Evolutionary conservation across 2,797 vertebrate species (phyloP).

Genomic region (Crenuchus spilurus): DNA sequence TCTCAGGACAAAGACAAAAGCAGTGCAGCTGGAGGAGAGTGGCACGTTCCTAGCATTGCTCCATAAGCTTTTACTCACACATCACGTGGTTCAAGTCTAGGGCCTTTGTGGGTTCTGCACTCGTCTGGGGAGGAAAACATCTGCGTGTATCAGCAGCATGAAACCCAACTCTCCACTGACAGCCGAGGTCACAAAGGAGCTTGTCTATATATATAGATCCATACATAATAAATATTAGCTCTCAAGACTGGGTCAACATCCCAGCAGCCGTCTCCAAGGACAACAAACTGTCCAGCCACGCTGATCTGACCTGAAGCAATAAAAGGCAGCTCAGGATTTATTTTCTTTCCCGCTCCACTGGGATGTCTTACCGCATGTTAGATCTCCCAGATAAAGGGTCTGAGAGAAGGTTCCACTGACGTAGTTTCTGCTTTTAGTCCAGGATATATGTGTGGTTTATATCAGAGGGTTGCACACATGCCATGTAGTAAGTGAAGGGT

Average conservation of each 20-base stretch:
- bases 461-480: background rate
- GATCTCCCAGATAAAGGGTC: slow-evolving; percentile 33
- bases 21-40: background rate
- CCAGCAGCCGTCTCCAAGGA: slow-evolving; percentile 59
- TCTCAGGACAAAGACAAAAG: slow-evolving; percentile 24
- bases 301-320: slow-evolving; percentile 52
- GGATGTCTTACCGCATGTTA: slow-evolving; percentile 49
- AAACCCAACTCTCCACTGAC: slow-evolving; percentile 53
- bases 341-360: slow-evolving; percentile 63
- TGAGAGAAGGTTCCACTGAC: slow-evolving; percentile 21
- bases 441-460: background rate
- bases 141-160: slow-evolving; percentile 41
- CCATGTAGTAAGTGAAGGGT: background rate
- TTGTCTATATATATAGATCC: slow-evolving; percentile 58
- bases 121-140: slow-evolving; percentile 25
- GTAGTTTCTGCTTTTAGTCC: background rate
- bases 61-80: slow-evolving; percentile 23
- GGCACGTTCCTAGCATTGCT: slow-evolving; percentile 20
- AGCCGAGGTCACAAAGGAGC: slow-evolving; percentile 52
- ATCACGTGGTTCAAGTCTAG: slow-evolving; percentile 4
- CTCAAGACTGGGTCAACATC: slow-evolving; percentile 44
- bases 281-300: slow-evolving; percentile 21
- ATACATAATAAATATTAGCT: slow-evolving; percentile 64
- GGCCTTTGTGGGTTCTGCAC: background rate
- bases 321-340: slow-evolving; percentile 43